Evolutionary conservation across 2,113 vertebrate species (phyloP), one percentile per base, ranked within the genome.

Genomic region (Tragulus kanchil): DNA sequence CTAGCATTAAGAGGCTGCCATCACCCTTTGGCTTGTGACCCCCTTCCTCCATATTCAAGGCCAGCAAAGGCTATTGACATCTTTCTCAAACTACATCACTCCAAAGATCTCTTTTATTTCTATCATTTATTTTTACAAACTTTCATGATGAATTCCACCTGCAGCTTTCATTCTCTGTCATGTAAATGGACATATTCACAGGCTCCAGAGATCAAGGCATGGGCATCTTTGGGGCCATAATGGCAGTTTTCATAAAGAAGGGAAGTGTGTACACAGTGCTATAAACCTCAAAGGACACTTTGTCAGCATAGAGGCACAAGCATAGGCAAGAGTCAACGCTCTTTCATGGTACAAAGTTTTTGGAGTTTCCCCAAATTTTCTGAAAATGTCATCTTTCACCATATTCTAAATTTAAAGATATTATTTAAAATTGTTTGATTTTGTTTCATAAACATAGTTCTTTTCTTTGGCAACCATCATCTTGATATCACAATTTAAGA

Each of bases 381-480:
- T 88, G 15, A 96, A 69, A 79, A n/a, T 56, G 42, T n/a, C 25
- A 93, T 67, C 62, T 67, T 71, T 85, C 28, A 83, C 59, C 26
- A 82, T 36, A 31, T 31, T 85, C 85, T 14, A 4, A 17, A 93
- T 88, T 54, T 85, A 82, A 78, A 75, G 16, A n/a, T 79, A 62
- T 78, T 31, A 58, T 21, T 93, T 89, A 54, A 90, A 89, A 58
- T 31, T 84, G 15, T 73, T 85, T n/a, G 17, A 73, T 6, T 85
- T 52, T 78, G 31, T 58, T 84, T 8, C 10, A 75, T 3, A 77
- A 11, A 79, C 25, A 67, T 42, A 84, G 36, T 73, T 84, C n/a
- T 56, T 56, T 71, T 78, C 69, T 75, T 96, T 52, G 73, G 4
- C n/a, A 94, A 50, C 75, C 36, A 95, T 92, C 52, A 87, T 79